Base-by-base conservation (phyloP, 2,113 vertebrate species). In the Boleophthalmus pectinirostris region DNA sequence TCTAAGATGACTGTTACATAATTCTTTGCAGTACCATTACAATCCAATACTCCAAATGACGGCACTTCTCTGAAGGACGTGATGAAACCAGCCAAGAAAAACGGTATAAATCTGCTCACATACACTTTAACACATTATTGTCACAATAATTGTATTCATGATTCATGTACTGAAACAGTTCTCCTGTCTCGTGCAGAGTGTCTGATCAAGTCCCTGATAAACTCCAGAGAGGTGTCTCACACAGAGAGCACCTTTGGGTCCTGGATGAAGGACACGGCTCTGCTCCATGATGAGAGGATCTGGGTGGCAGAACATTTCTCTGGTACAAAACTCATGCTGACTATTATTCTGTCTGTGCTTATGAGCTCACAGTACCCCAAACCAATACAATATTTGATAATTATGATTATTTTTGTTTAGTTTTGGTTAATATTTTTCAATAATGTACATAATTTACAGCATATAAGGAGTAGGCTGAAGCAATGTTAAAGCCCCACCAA, bases 261-360 rank as follows among this genome's bases (percentile, higher is more conserved):
- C 0, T 99, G 97, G 97, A 96, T 98, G 92, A 91, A 87, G 74
- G 98, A 99, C 85, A 93, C 95, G 0, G 91, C 93, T 13, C 88
- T 85, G 74, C 84, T 79, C 72, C 93, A 90, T 0, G 95, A 97
- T 23, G 94, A 96, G 35, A 92, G 93, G 13, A 94, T 99, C 78
- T 98, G 98, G 97, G 94, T 98, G 73, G 95, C 96, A 0, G 94
- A 93, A 47, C 98, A 99, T 81, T 99, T 99, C 72, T 96, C 95
- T 90, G 98, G 98, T 98, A 61, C 25, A 58, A 10, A 21, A 57
- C 56, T 18, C 13, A 3, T 12, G 12, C 23, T 3, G 21, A 5
- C 12, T 14, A 6, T 24, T 13, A 15, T 25, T 58, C 51, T 54
- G 51, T 54, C 10, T 54, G 20, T 18, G 13, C 13, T 0, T 51